Conservation (phyloP, 2,113 vertebrate species). For the Spea bombifrons region DNA sequence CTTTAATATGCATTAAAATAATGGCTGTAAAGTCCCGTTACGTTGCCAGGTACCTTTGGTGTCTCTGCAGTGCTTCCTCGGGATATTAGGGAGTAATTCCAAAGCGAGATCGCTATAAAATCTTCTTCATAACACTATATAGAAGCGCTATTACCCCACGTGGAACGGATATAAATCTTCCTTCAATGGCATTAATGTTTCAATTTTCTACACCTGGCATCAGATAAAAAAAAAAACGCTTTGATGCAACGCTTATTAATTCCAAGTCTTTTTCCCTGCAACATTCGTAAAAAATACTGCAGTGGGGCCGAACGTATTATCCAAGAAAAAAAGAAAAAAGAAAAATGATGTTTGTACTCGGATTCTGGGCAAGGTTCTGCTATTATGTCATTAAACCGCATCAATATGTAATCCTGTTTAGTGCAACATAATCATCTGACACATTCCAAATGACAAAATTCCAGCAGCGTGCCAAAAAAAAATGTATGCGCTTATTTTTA, state of each 20-base stretch:
- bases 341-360: slow-evolving; percentile 28
- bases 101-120: too few species aligned
- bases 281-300: slow-evolving; percentile 4
- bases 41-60: too few species aligned
- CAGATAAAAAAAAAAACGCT: slow-evolving; percentile 2
- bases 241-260: slow-evolving; percentile 29
- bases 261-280: slow-evolving; percentile 9
- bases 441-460: slow-evolving; percentile 28
- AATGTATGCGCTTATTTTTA: slow-evolving; percentile 32
- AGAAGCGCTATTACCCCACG: slow-evolving; percentile 12
- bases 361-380: slow-evolving; percentile 32
- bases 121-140: slow-evolving; percentile 2
- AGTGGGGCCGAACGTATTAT: slow-evolving; percentile 32
- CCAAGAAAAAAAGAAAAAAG: slow-evolving; percentile 1
- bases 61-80: too few species aligned
- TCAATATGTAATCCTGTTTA: slow-evolving; percentile 44
- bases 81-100: too few species aligned
- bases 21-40: too few species aligned
- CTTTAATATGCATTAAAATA: too few species aligned
- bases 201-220: slow-evolving; percentile 18
- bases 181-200: slow-evolving; percentile 10
- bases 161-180: slow-evolving; percentile 25
- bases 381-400: slow-evolving; percentile 37
- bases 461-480: slow-evolving; percentile 28
- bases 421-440: slow-evolving; percentile 32